Evolutionary conservation across 1,140 invertebrate species (phyloP).

Genomic region (Scaptodrosophila lebanonensis): DNA sequence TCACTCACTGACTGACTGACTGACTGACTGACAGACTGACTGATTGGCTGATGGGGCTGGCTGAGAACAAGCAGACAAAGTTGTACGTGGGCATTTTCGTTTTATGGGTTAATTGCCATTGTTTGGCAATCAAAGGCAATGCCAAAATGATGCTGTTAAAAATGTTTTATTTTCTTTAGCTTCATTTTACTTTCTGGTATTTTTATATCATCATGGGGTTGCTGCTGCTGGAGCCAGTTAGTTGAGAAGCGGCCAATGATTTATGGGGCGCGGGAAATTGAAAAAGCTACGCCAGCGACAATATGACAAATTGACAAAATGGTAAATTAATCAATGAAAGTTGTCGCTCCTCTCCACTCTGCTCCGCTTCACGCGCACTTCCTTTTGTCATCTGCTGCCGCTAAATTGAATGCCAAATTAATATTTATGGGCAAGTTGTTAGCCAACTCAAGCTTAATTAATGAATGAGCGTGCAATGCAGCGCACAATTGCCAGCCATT

Average conservation of each 20-base stretch:
- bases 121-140: slow-evolving; percentile 61
- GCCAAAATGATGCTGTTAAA: slow-evolving; percentile 43
- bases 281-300: slow-evolving; percentile 11
- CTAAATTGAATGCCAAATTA: slow-evolving; percentile 44
- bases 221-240: slow-evolving; percentile 17
- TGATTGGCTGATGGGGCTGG: not conserved
- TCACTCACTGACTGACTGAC: slow-evolving; percentile 16
- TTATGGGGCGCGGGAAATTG: slow-evolving; percentile 45
- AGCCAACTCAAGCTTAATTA: slow-evolving; percentile 37
- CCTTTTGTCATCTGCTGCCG: not conserved
- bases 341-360: no score
- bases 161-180: slow-evolving; percentile 41
- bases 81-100: slow-evolving; percentile 69
- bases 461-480: slow-evolving; percentile 44
- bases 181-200: no score
- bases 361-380: no score
- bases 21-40: slow-evolving; percentile 18
- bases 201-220: no score
- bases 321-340: slow-evolving; percentile 49
- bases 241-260: no score
- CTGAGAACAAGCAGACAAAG: not conserved
- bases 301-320: slow-evolving; percentile 58
- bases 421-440: slow-evolving; percentile 56
- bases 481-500: not conserved
- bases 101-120: slow-evolving; percentile 73